Evolutionary conservation across 2,888 invertebrate species (phyloP).

Genomic region (Leptinotarsa juncta): DNA sequence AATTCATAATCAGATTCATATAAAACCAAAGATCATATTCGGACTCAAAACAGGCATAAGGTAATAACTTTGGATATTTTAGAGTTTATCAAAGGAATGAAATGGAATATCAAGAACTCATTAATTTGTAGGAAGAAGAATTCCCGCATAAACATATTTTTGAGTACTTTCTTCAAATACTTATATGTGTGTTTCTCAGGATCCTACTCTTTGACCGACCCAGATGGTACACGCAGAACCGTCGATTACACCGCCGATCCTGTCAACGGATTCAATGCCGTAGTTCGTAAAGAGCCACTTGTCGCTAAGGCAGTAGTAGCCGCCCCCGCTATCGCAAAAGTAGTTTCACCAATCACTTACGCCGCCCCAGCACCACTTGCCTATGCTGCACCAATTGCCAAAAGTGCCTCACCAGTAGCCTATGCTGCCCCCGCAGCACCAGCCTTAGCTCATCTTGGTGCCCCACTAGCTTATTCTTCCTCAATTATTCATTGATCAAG

Average conservation of each 20-base stretch:
- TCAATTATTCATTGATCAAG: conserved; percentile 29
- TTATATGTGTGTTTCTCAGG: conserved; percentile 23
- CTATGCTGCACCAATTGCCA: conserved; percentile 29
- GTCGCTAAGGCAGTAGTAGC: conserved; percentile 45
- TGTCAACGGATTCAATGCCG: conserved; percentile 70
- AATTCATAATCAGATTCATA: no score
- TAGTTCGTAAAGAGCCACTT: conserved; percentile 68
- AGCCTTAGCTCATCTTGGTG: conserved; percentile 35
- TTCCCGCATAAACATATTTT: no score
- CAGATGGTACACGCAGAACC: conserved; percentile 74
- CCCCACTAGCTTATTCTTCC: conserved; percentile 39
- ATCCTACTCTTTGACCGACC: conserved; percentile 69
- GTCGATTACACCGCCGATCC: conserved; percentile 72
- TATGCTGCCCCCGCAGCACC: conserved; percentile 32
- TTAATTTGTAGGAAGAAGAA: no score
- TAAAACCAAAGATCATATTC: no score
- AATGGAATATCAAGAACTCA: no score
- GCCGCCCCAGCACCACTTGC: conserved; percentile 47
- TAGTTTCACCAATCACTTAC: conserved; percentile 57
- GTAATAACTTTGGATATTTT: no score
- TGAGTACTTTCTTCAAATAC: neutral
- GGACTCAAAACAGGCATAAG: no score
- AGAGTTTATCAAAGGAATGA: no score
- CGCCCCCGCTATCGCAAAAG: conserved; percentile 26
- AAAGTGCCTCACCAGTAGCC: conserved; percentile 24